These are phyloP conservation scores for Chaetorhynchus papuensis DNA, from an alignment of 2,113 vertebrate genomes.

Conservation along the genomic window DNA sequence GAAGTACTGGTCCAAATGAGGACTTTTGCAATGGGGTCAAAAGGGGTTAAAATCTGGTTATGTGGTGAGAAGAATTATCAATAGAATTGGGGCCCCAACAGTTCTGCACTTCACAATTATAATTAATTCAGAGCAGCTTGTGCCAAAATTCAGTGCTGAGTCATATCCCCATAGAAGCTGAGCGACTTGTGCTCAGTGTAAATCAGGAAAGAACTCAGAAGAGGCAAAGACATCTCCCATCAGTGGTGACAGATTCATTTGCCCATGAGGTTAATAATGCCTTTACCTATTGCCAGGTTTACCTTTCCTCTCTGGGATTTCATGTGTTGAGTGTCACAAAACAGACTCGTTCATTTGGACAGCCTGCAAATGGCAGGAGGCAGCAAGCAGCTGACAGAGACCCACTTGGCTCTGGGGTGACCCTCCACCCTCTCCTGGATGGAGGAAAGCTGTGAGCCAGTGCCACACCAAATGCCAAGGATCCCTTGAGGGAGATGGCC, in stretches of 20 bases:
- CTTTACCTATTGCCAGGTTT: background rate
- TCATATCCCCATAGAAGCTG: background rate
- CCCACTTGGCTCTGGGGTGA: fast-evolving
- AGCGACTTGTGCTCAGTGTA: background rate
- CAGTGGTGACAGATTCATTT: background rate
- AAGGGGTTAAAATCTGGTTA: background rate
- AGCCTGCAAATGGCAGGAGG: background rate
- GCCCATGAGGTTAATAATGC: background rate
- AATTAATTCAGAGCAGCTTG: background rate
- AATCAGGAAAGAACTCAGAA: background rate
- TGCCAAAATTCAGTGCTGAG: background rate
- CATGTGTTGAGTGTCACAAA: background rate
- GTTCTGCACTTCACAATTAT: background rate
- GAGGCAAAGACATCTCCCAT: background rate
- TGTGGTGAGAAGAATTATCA: background rate
- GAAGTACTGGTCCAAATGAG: background rate
- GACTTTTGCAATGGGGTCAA: background rate
- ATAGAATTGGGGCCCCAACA: background rate
- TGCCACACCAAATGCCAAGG: fast-evolving
- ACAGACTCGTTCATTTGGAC: background rate
- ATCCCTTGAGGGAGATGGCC: background rate
- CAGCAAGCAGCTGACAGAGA: background rate
- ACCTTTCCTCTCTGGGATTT: background rate
- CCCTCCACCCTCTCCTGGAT: background rate
- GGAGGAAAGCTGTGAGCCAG: background rate